These are phyloP conservation scores for Catharus ustulatus DNA, from an alignment of 2,797 vertebrate species.

Conservation along the genomic window DNA sequence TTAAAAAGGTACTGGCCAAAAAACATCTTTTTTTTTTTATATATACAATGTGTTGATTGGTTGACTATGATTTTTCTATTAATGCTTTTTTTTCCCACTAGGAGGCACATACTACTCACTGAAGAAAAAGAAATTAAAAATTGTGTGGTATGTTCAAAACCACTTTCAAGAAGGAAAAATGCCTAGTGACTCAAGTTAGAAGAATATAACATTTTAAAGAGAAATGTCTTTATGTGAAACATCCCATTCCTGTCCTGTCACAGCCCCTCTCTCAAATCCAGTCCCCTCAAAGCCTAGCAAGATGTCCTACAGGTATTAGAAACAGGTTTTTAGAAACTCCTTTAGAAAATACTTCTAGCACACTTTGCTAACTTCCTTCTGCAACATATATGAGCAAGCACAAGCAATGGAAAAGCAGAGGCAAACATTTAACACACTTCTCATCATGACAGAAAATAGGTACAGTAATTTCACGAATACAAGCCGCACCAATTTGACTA, in stretches of 20 bases:
- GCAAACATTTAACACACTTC: neutral
- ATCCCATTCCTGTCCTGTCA: neutral
- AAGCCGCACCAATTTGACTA: too few relatives aligned
- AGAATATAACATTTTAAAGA: neutral
- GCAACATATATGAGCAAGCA: neutral
- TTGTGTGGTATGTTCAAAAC: neutral
- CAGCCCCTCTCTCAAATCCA: neutral
- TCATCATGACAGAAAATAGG: fast-evolving
- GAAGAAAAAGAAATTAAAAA: neutral
- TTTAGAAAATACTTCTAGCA: fast-evolving
- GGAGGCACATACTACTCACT: neutral
- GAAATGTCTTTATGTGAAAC: neutral
- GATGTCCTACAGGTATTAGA: neutral
- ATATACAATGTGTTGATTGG: neutral
- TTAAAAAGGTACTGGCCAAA: neutral
- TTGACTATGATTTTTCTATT: neutral
- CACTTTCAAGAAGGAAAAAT: neutral
- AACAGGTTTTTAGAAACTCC: neutral
- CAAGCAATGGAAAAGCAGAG: neutral
- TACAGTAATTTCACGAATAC: too few relatives aligned
- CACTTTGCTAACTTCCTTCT: neutral
- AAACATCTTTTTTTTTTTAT: fast-evolving
- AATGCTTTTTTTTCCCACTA: neutral
- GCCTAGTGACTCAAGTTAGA: neutral
- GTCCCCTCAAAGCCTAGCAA: neutral